phyloP scores from a whole-genome alignment of 92 coral and sea anemone genomes.

The Heteractis magnifica region DNA sequence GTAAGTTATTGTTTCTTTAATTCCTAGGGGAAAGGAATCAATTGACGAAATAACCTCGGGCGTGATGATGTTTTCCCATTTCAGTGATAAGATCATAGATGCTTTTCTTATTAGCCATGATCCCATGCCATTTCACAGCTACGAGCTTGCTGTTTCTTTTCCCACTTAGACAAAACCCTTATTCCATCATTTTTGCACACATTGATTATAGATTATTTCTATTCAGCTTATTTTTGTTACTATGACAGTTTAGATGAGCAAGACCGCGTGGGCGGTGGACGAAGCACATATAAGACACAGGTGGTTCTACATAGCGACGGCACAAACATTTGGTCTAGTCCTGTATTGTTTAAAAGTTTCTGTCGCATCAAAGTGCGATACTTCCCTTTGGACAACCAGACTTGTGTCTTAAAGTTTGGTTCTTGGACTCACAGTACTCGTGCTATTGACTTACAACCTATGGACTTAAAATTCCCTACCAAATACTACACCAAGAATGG shows the following conservation, averaged over 20 bases:
- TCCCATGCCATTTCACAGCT: too few relatives aligned
- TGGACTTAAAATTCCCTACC: slow-evolving; percentile 29
- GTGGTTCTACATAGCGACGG: slow-evolving; percentile 67
- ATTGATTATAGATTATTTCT: background rate
- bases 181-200: background rate
- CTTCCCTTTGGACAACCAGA: slow-evolving; percentile 92
- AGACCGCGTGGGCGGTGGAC: slow-evolving; percentile 89
- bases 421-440: slow-evolving; percentile 80
- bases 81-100: too few relatives aligned
- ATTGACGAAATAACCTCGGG: background rate
- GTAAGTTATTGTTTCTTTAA: slow-evolving; percentile 49
- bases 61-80: background rate
- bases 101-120: too few relatives aligned
- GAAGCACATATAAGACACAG: slow-evolving; percentile 68
- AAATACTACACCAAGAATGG: slow-evolving; percentile 75
- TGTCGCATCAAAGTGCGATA: slow-evolving; percentile 77
- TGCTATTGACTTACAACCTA: slow-evolving; percentile 55
- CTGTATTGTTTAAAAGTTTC: slow-evolving; percentile 81
- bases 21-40: background rate
- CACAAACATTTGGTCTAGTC: slow-evolving; percentile 68
- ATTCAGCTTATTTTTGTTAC: background rate
- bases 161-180: background rate
- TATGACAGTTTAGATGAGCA: slow-evolving; percentile 82
- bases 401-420: slow-evolving; percentile 79
- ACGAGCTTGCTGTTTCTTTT: too few relatives aligned